Evolutionary conservation across 2,888 invertebrate genomes (phyloP), one percentile per base, ranked within the genome.

Genomic region (Nymphalis urticae): DNA sequence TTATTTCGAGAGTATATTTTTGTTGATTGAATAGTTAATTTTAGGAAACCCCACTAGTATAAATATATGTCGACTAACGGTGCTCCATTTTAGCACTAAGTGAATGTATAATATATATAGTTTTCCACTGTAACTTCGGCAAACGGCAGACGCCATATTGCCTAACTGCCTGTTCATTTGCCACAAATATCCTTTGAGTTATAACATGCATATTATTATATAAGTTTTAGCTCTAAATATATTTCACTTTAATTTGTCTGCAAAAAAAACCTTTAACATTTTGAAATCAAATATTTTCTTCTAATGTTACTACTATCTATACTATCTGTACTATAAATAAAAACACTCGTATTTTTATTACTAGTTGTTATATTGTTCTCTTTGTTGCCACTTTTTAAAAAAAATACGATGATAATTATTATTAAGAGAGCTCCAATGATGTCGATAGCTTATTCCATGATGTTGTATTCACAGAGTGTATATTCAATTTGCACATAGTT

Each of bases 191-290:
- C 16, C 8, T 56, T 27, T 56, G 17, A 56, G 32, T 17, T 56
- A 51, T 51, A 51, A 51, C 51, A 66, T 32, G 5, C 16, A 60
- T 66, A 61, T 66, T 66, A 36, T 60, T 65, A 64, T 54, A 64
- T 64, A 65, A 60, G 51, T 65, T 66, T 60, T 65, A 65, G 51
- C n/a, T 51, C 17, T 16, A 13, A 16, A 56, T 27, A 7, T 56
- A 17, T 56, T n/a, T 56, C 32, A 53, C 24, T 53, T 32, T 6
- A 32, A 32, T 32, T 8, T 32, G 8, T 56, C 54, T 32, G 27
- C 24, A 56, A 56, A 54, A 8, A n/a, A 32, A 56, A n/a, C n/a
- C 27, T 42, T 42, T 59, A 4, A 59, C 42, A 10, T 59, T 32
- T 47, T 13, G 6, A 47, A 60, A 36, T 36, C 17, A n/a, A 3